Percentiles rank a stretch among this genome's conserved stretches.
Evolutionary conservation across 2,113 vertebrate genomes (phyloP).

Genomic region (Athene cunicularia): DNA sequence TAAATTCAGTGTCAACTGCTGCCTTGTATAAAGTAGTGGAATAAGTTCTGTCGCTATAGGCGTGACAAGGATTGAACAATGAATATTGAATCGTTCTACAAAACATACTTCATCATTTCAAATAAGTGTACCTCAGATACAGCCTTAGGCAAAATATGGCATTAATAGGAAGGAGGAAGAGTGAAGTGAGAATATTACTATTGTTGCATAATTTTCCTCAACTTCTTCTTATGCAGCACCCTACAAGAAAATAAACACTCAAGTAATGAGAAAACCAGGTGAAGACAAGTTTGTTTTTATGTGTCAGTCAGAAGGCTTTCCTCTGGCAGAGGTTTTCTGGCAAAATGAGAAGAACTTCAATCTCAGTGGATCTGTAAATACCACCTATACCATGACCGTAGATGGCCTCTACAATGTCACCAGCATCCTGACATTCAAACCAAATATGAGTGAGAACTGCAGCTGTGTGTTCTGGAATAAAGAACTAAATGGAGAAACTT

Average conservation of each 20-base stretch:
- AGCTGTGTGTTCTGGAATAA: slow-evolving; percentile 79
- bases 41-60: neutral
- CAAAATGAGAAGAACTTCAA: slow-evolving; percentile 32
- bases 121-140: neutral
- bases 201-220: neutral
- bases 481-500: slow-evolving; percentile 31
- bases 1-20: neutral
- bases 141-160: neutral
- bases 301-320: slow-evolving; percentile 84
- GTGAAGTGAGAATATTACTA: neutral
- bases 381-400: slow-evolving; percentile 47
- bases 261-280: neutral
- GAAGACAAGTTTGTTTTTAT: slow-evolving; percentile 69
- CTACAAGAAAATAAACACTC: slow-evolving; percentile 68
- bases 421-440: slow-evolving; percentile 72
- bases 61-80: neutral
- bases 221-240: slow-evolving; percentile 57
- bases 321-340: slow-evolving; percentile 80
- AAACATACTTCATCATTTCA: neutral
- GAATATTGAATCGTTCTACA: neutral
- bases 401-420: slow-evolving; percentile 80
- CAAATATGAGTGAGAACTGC: slow-evolving; percentile 72
- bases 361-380: slow-evolving; percentile 59
- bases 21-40: neutral
- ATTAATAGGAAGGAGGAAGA: neutral